Base-by-base conservation (phyloP, 2,888 invertebrate species). In the Phanerotoma sp. region DNA sequence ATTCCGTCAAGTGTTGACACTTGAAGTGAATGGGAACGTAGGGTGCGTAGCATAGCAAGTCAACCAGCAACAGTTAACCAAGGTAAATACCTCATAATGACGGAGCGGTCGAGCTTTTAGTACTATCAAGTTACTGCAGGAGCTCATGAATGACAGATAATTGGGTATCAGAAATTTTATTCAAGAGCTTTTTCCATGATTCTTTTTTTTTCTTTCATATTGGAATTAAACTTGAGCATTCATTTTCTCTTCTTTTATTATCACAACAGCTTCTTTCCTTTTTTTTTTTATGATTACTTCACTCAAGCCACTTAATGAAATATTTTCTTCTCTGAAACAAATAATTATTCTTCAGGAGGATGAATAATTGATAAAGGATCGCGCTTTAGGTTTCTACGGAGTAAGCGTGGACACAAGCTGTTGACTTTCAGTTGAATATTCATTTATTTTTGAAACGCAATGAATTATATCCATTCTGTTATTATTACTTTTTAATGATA, bases 41-140 rank as follows among this genome's bases (percentile, higher is more conserved):
- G n/a, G 15, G 35, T 35, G 35, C 35, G 35, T 35, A n/a, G 6
- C 5, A 21, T 25, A 32, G 18, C 13, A n/a, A n/a, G n/a, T n/a
- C n/a, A n/a, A n/a, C 32, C 15, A 21, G 22, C 46, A 45, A 33
- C 54, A 54, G 54, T 56, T 57, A 56, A 54, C 51, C 51, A 49
- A 47, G 54, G 60, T 58, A 60, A 62, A 62, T 53, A 60, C 56
- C 54, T 53, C 49, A 51, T 57, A 54, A 58, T 47, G 40, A 35
- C 5, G 47, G 32, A 20, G 52, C 11, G 51, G 57, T 40, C 32
- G 45, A 33, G 51, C 40, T 41, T 53, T 53, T 47, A 47, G 32
- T 35, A 41, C 47, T 25, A 40, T 33, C 44, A 41, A 48, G 41
- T 40, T 7, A 40, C 37, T 33, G 16, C 6, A 40, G 10, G 11